Evolutionary conservation across 2,888 invertebrate species (phyloP), one percentile per base, ranked within the genome.

Genomic region (Drosophila nigritarsus): DNA sequence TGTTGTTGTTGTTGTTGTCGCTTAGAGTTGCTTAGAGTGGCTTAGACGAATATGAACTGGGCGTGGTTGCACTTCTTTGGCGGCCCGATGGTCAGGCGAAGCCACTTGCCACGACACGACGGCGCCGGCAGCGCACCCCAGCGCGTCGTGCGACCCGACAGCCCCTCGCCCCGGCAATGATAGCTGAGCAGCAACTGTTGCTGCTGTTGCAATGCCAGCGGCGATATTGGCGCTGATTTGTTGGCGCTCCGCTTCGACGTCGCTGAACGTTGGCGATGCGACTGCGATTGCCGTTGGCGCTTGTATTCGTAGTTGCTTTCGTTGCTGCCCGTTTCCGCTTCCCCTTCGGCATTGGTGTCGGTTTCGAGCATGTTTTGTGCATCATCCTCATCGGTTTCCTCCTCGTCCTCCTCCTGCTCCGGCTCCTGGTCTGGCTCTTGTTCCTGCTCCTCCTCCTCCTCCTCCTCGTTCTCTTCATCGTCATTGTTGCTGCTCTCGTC

Each of bases 61-160:
- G 93, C 91, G 69, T 91, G 91, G 82, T 88, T 83, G 87, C 93
- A 93, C 78, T 92, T 93, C 81, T 92, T 92, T 64, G 92, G 93
- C 78, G 92, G 89, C 1, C 92, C 93, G 0, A 94, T 91, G 72
- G 94, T 94, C 65, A 94, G 91, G 55, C 97, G 95, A 54, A 96
- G 93, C 98, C 98, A 98, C 92, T 97, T 97, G 45, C 98, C 98
- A 90, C 97, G 97, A 93, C 98, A 98, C 88, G 97, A 96, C 1
- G 96, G 96, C n/a, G 96, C 96, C 54, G 97, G 96, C 38, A 98
- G 94, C 40, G 97, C 97, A 84, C 96, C 96, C 96, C 97, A 98
- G 66, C 97, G 94, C 15, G 97, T 97, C 73, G 95, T 94, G 67
- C 96, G 94, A 0, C 95, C 95, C 36, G 95, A 94, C 3, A 96